Conservation (phyloP, 2,113 vertebrate genomes). For the Calidris pygmaea region DNA sequence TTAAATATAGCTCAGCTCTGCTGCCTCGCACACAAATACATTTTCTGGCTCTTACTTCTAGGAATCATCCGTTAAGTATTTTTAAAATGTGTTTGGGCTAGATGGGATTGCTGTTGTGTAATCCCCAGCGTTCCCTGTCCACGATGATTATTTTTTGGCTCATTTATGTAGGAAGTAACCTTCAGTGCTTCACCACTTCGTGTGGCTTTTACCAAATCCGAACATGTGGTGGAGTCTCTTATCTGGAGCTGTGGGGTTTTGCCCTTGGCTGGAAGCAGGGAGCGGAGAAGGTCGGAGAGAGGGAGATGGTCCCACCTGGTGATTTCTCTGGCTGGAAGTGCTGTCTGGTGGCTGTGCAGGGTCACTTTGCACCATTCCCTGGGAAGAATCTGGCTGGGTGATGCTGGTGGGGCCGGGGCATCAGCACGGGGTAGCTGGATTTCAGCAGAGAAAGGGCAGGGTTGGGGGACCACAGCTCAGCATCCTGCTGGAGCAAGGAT, state of each 20-base stretch:
- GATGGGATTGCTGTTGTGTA: neutral
- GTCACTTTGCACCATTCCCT: neutral
- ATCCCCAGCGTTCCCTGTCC: neutral
- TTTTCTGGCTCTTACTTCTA: neutral
- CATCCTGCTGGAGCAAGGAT: neutral
- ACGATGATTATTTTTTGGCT: neutral
- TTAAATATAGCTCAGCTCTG: constrained; percentile 4
- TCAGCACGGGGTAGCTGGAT: neutral
- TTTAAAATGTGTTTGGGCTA: neutral
- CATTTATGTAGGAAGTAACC: neutral
- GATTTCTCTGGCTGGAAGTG: neutral
- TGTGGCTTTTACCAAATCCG: neutral
- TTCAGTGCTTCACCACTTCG: neutral
- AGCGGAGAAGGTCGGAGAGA: neutral
- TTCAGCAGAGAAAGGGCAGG: neutral
- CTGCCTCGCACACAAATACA: neutral
- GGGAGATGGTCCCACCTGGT: neutral
- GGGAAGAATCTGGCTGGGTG: neutral
- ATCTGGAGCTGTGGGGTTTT: neutral
- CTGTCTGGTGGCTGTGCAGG: neutral
- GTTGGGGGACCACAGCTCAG: neutral
- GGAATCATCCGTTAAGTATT: neutral
- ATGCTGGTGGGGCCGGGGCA: neutral
- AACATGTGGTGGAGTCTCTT: neutral
- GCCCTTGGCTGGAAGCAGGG: neutral